These are phyloP conservation scores for Phyllotreta cruciferae DNA, from an alignment of 2,888 invertebrate genomes.

Conservation along the genomic window DNA sequence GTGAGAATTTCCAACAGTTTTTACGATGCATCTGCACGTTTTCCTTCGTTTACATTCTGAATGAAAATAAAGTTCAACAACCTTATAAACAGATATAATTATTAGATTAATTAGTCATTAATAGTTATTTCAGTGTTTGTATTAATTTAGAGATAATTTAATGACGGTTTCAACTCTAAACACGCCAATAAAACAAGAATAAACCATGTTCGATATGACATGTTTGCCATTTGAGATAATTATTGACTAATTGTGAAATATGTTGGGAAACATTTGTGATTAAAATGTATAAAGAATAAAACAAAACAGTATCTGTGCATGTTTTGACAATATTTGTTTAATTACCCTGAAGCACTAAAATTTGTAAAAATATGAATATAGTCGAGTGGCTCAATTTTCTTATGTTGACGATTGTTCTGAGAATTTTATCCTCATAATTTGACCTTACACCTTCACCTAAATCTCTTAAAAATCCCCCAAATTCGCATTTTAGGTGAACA, in stretches of 20 bases:
- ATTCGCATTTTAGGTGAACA: slow-evolving; percentile 75
- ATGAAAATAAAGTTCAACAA: slow-evolving; percentile 10
- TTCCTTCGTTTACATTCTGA: background rate
- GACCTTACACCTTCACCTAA: no score
- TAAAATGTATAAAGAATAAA: no score
- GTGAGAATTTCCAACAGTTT: no score
- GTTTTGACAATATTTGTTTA: no score
- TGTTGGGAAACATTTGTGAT: background rate
- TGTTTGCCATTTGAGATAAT: slow-evolving; percentile 9
- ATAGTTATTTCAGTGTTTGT: slow-evolving; percentile 7
- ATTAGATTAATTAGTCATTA: slow-evolving; percentile 1
- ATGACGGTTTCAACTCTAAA: background rate
- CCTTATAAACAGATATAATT: slow-evolving; percentile 4
- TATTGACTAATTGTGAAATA: slow-evolving; percentile 10
- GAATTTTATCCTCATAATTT: no score
- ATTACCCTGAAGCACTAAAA: background rate
- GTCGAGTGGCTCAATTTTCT: background rate
- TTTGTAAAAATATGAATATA: no score
- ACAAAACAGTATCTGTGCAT: no score
- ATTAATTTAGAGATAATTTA: slow-evolving; percentile 10
- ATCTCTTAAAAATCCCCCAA: background rate
- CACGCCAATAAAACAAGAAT: slow-evolving; percentile 11
- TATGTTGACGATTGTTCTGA: no score
- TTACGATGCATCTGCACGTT: no score
- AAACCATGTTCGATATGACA: slow-evolving; percentile 1